A percentile compares a stretch with the other conserved stretches of the same genome.
phyloP scores from a whole-genome alignment of 2,797 vertebrate species.

The Luscinia luscinia region DNA sequence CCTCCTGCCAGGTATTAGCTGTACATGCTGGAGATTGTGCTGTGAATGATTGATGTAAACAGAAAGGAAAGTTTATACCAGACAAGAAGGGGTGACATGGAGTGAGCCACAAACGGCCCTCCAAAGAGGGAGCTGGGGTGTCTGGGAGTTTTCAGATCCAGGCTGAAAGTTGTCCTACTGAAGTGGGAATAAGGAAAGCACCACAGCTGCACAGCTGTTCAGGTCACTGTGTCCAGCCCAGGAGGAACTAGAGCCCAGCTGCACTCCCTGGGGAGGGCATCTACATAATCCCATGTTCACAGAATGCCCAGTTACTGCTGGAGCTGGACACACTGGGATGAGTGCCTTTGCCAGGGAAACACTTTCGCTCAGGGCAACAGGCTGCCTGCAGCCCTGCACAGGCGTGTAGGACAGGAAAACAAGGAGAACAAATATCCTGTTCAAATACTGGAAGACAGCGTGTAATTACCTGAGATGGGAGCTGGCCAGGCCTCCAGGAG shows the following conservation, averaged over 20 bases:
- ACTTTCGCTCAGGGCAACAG: rapidly evolving
- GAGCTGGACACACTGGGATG: neutral
- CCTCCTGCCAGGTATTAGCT: neutral
- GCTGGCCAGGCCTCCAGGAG: conserved; percentile 32
- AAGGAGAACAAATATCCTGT: conserved; percentile 36
- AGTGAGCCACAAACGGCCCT: neutral
- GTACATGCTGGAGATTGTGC: rapidly evolving
- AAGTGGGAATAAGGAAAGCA: too few species aligned
- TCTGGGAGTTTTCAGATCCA: neutral
- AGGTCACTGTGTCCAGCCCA: neutral
- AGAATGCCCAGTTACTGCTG: neutral
- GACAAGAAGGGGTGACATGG: neutral
- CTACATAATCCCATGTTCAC: neutral
- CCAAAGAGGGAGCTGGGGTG: neutral
- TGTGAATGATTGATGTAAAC: neutral
- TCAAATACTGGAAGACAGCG: conserved; percentile 13
- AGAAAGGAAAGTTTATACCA: neutral
- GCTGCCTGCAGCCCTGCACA: neutral
- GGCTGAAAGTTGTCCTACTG: neutral
- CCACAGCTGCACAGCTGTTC: neutral
- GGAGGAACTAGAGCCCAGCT: neutral
- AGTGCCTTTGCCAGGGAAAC: neutral
- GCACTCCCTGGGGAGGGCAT: neutral
- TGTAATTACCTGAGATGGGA: conserved; percentile 62
- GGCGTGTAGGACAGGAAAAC: neutral